Base-by-base conservation (phyloP, 2,888 invertebrate species). In the Globia sparganii region DNA sequence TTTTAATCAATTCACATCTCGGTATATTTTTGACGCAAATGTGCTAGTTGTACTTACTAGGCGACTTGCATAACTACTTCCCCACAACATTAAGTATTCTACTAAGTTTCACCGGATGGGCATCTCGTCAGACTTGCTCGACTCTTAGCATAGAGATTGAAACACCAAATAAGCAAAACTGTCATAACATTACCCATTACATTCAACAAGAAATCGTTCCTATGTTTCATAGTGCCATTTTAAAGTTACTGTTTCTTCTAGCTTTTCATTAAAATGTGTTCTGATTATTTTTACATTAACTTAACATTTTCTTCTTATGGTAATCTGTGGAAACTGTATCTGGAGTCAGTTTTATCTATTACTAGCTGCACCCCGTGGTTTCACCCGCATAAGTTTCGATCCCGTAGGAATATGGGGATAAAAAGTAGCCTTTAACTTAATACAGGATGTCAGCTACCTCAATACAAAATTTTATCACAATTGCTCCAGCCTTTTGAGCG, bases 21-120 rank as follows among this genome's bases (percentile, higher is more conserved):
- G 34, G 53, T 61, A 80, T 76, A 75, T 73, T 72, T 68, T 76
- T 67, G 75, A 85, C 37, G 71, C 80, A 75, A 77, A 77, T 66
- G 21, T 66, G 28, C n/a, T 21, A 70, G 59, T 72, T 61, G 71
- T 70, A 70, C 71, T 53, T 53, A 74, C 31, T 31, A 53, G 58
- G 34, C 43, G 62, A 37, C 64, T 61, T 75, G 76, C 78, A 59
- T 76, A 72, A 65, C 78, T 72, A 69, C 72, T 75, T 72, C 71
- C 65, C 75, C 70, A 59, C 65, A 69, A 80, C 75, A 77, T 81
- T 64, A 67, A 75, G 67, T 49, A 77, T 84, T 75, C 78, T 81
- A 61, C 66, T 74, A 34, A 81, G 78, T 87, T 86, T 86, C 81
- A 85, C 86, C 87, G 86, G 87, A 87, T 77, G 81, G 66, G 11